Conservation (phyloP, 2,888 invertebrate genomes). For the Phymatocera aterrima region DNA sequence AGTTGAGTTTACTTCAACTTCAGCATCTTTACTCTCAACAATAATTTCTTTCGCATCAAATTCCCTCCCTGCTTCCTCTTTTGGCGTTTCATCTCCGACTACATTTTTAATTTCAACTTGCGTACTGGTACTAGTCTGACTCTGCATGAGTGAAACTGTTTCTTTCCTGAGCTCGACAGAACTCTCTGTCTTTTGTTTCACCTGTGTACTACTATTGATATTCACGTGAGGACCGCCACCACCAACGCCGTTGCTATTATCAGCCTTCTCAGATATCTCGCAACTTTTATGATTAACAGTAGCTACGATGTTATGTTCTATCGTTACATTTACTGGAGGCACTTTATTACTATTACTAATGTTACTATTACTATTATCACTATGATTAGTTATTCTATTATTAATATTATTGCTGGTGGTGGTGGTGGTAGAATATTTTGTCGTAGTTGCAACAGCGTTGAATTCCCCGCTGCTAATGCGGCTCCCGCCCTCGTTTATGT, state of each 20-base stretch:
- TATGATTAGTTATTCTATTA: conserved; percentile 51
- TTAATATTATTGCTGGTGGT: conserved; percentile 29
- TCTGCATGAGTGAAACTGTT: conserved; percentile 51
- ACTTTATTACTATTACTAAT: conserved; percentile 51
- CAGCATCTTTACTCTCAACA: neutral
- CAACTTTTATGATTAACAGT: conserved; percentile 62
- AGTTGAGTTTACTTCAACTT: neutral
- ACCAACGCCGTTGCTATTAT: no score
- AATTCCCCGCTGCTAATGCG: neutral
- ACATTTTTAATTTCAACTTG: neutral
- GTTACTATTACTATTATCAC: conserved; percentile 52
- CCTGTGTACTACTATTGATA: conserved; percentile 65
- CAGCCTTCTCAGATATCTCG: conserved; percentile 60
- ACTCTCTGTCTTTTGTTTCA: conserved; percentile 63
- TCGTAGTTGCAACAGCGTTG: neutral
- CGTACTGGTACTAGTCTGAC: conserved; percentile 53
- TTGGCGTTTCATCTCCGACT: conserved; percentile 51
- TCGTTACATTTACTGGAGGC: conserved; percentile 62
- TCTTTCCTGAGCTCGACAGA: conserved; percentile 60
- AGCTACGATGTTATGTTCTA: conserved; percentile 63
- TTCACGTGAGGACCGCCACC: conserved; percentile 62
- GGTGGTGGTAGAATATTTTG: neutral
- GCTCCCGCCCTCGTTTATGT: neutral
- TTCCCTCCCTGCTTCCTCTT: neutral
- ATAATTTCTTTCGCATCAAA: neutral